Conservation (phyloP, 1,140 invertebrate genomes). For the Anthonomus grandis region DNA sequence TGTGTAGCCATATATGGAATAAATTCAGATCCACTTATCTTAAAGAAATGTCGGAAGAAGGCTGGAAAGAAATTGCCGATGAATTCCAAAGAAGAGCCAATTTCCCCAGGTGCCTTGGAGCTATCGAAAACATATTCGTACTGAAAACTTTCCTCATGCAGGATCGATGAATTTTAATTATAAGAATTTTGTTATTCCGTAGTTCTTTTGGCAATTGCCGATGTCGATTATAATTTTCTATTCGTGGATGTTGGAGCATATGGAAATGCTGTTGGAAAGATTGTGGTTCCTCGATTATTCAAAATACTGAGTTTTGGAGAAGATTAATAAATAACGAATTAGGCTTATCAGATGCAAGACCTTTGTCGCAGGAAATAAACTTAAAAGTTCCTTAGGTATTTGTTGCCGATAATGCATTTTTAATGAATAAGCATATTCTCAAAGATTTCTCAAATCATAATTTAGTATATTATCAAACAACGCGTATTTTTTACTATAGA, state of each 20-base stretch:
- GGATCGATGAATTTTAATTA: too few relatives aligned
- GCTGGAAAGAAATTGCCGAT: too few relatives aligned
- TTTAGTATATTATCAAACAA: constrained; percentile 31
- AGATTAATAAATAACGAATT: too few relatives aligned
- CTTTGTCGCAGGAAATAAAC: constrained; percentile 4
- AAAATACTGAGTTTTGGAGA: too few relatives aligned
- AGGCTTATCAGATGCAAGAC: constrained; percentile 18
- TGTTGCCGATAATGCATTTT: constrained; percentile 21
- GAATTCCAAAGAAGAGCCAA: too few relatives aligned
- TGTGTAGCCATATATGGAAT: too few relatives aligned
- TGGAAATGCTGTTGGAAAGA: constrained; percentile 43
- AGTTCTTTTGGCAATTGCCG: constrained; percentile 40
- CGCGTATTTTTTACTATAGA: constrained; percentile 47
- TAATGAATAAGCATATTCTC: constrained; percentile 17
- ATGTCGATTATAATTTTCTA: constrained; percentile 48
- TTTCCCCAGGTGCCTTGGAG: too few relatives aligned
- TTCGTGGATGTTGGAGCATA: constrained; percentile 44
- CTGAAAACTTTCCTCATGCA: too few relatives aligned
- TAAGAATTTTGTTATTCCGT: constrained; percentile 42
- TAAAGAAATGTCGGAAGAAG: constrained; percentile 31
- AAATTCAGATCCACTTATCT: constrained; percentile 32
- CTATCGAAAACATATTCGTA: too few relatives aligned
- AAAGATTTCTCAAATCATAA: constrained; percentile 27
- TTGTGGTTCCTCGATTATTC: constrained; percentile 27
- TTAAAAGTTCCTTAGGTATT: constrained; percentile 15